Conservation (phyloP, 2,888 invertebrate species). For the Leptinotarsa peninsularis region DNA sequence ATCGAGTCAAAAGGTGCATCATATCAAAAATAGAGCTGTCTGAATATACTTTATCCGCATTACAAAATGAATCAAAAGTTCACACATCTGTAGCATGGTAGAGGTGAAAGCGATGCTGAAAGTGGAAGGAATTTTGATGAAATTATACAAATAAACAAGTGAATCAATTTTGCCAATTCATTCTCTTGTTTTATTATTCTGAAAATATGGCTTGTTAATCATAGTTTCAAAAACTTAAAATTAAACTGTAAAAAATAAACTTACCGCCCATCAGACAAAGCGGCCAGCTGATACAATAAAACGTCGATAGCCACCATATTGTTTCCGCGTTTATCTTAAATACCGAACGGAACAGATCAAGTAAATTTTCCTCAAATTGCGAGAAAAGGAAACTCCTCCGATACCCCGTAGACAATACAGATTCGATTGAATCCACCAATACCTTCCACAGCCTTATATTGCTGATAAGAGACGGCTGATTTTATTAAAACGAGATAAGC, state of each 20-base stretch:
- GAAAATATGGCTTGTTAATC: too few relatives aligned
- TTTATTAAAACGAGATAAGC: constrained; percentile 7
- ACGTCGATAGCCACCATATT: constrained; percentile 42
- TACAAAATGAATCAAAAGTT: too few relatives aligned
- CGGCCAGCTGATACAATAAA: constrained; percentile 45
- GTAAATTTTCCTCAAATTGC: constrained; percentile 19
- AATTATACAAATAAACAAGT: too few relatives aligned
- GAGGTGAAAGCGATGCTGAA: too few relatives aligned
- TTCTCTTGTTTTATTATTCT: too few relatives aligned
- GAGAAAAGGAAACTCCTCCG: constrained; percentile 9
- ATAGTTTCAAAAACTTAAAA: too few relatives aligned
- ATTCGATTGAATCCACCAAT: constrained; percentile 31
- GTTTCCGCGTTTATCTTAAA: not conserved
- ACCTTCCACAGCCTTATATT: constrained; percentile 43
- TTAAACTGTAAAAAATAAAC: constrained; percentile 20
- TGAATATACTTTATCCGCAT: too few relatives aligned
- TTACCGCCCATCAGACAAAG: constrained; percentile 38
- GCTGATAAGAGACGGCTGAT: constrained; percentile 39
- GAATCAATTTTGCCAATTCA: too few relatives aligned
- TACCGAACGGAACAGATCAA: constrained; percentile 4
- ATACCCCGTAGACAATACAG: constrained; percentile 33
- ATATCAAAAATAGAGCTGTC: too few relatives aligned
- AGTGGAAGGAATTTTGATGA: too few relatives aligned
- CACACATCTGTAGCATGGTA: too few relatives aligned
- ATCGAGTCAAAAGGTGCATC: too few relatives aligned